Evolutionary conservation across 1,140 invertebrate genomes (phyloP), one percentile per base, ranked within the genome.

Genomic region (Drosophila lacertosa): DNA sequence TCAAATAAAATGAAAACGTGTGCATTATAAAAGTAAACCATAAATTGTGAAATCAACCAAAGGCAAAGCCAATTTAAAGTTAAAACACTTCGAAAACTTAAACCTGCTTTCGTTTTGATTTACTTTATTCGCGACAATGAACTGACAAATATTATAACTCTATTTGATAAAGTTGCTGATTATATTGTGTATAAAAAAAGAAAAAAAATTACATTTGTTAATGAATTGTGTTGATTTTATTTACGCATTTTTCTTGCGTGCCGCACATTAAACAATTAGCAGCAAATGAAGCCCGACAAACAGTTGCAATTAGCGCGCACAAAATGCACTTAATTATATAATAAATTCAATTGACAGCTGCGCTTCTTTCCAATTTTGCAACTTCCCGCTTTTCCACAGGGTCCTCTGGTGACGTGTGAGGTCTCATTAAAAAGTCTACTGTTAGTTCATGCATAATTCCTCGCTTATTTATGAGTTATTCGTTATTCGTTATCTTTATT

Each of bases 261-360:
- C 35, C 7, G 3, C 50, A 42, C 55, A 68, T 79, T 76, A 69
- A 84, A 83, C 67, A 83, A 83, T 83, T 83, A 73, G 51, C 55
- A 44, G 57, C 39, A 57, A 70, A 57, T 75, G 70, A 54, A 71
- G 65, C 40, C 42, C 29, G 79, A 64, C 64, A 83, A 83, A 75
- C 75, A 71, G 80, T 71, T 68, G 80, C 79, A 83, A 83, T 83
- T 83, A 83, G 80, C 58, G 58, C 44, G 51, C 76, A 59, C 76
- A 79, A 83, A 79, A 79, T 79, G 72, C 66, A 76, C 79, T 83
- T 79, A 84, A 83, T 83, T 83, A 83, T 83, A 79, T 72, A 83
- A 83, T 84, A 83, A 83, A 84, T 83, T 83, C 75, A 84, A 83
- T 84, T 83, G 79, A 84, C 79, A 83, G 75, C 67, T 79, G 63